These are phyloP conservation scores for Crotalus viridis DNA, from an alignment of 2,113 vertebrate genomes.

Conservation along the genomic window DNA sequence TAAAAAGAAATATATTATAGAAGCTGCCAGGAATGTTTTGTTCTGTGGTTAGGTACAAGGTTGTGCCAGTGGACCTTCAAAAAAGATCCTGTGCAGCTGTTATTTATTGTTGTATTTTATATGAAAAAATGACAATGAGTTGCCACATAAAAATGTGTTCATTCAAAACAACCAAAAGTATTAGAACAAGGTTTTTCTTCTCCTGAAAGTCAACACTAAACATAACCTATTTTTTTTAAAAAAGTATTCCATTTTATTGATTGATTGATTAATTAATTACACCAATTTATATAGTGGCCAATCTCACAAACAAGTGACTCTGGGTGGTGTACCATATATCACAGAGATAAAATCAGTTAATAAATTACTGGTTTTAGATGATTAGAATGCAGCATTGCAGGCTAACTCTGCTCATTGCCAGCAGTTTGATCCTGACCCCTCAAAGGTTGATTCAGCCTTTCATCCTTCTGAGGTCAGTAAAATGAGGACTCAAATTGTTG, in stretches of 20 bases:
- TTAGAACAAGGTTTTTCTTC: background rate
- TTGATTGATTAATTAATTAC: background rate
- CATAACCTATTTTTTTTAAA: background rate
- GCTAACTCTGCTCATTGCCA: background rate
- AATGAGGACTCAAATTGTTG: background rate
- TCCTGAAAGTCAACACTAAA: background rate
- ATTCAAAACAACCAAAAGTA: background rate
- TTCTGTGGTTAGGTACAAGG: no score
- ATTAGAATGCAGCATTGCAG: background rate
- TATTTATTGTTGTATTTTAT: background rate
- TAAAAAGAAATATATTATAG: no score
- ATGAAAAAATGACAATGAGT: background rate
- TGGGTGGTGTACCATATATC: background rate
- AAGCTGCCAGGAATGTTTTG: no score
- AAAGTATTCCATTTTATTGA: background rate
- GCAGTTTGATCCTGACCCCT: background rate
- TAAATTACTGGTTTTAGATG: background rate
- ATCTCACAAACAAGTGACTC: background rate
- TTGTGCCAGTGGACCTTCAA: no score
- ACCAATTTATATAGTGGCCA: background rate
- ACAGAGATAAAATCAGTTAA: background rate
- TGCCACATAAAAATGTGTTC: background rate
- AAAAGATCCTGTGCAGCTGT: no score
- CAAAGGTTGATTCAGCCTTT: background rate
- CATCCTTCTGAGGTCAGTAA: background rate